Percentiles rank a stretch among this genome's conserved stretches.
These are phyloP conservation scores for Sarotherodon lohbergeri DNA, from an alignment of 2,113 vertebrate species.

Conservation along the genomic window DNA sequence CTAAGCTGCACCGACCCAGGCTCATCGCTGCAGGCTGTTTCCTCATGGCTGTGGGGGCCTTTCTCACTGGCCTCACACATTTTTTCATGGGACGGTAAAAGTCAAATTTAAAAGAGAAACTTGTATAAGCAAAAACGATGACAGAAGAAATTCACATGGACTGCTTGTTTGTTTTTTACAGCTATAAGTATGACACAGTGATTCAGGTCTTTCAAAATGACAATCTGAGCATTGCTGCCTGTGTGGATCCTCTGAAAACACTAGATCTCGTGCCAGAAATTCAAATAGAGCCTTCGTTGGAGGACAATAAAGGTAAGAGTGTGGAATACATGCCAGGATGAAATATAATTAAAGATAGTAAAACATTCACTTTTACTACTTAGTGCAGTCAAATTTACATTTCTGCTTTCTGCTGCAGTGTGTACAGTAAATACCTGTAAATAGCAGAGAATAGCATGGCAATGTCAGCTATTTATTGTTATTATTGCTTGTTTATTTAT, in stretches of 20 bases:
- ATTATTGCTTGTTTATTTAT: not conserved
- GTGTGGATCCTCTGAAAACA: constrained; percentile 18
- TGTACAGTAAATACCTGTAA: rapidly evolving
- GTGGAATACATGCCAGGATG: not conserved
- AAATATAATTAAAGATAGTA: not conserved
- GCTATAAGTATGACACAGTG: constrained; percentile 66
- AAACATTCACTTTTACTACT: not conserved
- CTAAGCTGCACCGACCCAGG: constrained; percentile 83
- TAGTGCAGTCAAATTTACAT: not conserved
- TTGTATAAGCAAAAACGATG: not conserved
- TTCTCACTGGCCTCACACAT: constrained; percentile 84
- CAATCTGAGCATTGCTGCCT: constrained; percentile 50
- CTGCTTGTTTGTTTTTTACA: constrained; percentile 13
- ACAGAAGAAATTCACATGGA: not conserved
- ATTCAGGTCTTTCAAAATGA: constrained; percentile 49
- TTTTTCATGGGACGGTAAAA: constrained; percentile 92
- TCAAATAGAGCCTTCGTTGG: not conserved
- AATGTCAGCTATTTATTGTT: not conserved
- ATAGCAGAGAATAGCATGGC: not conserved
- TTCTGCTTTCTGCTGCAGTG: not conserved
- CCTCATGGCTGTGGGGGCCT: constrained; percentile 79
- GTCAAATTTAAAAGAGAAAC: not conserved
- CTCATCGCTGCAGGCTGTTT: constrained; percentile 82
- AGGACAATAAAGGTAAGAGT: constrained; percentile 26
- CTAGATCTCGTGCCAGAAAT: not conserved